These are phyloP conservation scores for Trididemnum clinides DNA, from an alignment of 23 tunicate species.

Conservation along the genomic window DNA sequence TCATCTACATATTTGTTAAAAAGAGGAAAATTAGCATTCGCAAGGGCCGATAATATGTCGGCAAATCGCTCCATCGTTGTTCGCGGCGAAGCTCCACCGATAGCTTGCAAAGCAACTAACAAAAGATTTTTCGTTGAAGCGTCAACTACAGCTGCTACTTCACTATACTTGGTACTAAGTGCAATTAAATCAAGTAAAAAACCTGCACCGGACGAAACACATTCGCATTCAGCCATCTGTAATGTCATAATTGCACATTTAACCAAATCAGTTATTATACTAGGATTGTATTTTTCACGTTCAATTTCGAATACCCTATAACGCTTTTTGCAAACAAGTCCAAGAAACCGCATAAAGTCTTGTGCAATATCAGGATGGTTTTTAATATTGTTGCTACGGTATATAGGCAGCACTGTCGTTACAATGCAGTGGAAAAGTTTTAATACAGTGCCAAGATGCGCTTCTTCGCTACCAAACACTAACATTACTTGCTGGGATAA, in stretches of 20 bases:
- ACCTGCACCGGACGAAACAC: slow-evolving; percentile 44
- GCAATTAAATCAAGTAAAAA: slow-evolving; percentile 57
- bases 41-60: slow-evolving; percentile 70
- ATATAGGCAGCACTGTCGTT: slow-evolving; percentile 29
- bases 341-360: slow-evolving; percentile 51
- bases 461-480: slow-evolving; percentile 55
- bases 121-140: slow-evolving; percentile 42
- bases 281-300: neutral
- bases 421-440: slow-evolving; percentile 31
- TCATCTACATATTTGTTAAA: slow-evolving; percentile 57
- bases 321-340: slow-evolving; percentile 38
- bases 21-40: neutral
- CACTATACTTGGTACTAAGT: neutral
- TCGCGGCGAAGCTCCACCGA: slow-evolving; percentile 82
- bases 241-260: slow-evolving; percentile 65
- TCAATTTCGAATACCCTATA: slow-evolving; percentile 9
- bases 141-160: slow-evolving; percentile 19
- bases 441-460: slow-evolving; percentile 17
- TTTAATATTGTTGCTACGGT: slow-evolving; percentile 9
- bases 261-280: slow-evolving; percentile 28
- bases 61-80: slow-evolving; percentile 73
- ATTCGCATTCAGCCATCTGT: slow-evolving; percentile 65
- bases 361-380: slow-evolving; percentile 82
- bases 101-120: slow-evolving; percentile 40
- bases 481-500: slow-evolving; percentile 74